phyloP scores from a whole-genome alignment of 2,113 vertebrate genomes.

The Anser cygnoides region DNA sequence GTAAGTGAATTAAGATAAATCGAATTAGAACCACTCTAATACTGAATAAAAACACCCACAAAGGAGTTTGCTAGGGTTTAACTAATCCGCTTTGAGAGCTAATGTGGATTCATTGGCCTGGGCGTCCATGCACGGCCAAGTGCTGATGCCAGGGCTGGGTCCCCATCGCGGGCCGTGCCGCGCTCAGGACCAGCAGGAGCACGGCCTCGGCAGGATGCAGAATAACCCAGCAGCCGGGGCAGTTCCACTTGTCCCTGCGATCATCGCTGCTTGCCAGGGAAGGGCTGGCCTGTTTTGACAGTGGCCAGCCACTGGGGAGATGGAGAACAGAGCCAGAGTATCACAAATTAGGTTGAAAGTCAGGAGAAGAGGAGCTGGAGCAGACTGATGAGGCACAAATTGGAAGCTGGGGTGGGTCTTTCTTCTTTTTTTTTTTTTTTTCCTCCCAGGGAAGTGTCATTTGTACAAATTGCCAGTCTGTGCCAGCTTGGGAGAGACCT shows the following conservation, averaged over 20 bases:
- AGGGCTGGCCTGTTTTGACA: neutral
- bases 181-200: neutral
- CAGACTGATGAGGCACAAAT: neutral
- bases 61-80: neutral
- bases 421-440: neutral
- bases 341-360: rapidly evolving
- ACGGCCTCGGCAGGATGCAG: rapidly evolving
- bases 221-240: rapidly evolving
- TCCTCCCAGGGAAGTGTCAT: slow-evolving; percentile 44
- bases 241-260: rapidly evolving
- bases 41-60: slow-evolving; percentile 1
- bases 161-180: too few relatives aligned
- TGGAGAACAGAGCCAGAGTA: neutral
- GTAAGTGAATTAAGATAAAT: slow-evolving; percentile 69
- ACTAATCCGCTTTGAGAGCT: neutral
- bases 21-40: slow-evolving; percentile 51
- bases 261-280: neutral
- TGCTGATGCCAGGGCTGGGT: rapidly evolving
- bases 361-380: neutral
- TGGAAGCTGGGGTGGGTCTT: slow-evolving; percentile 34
- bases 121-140: rapidly evolving
- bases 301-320: rapidly evolving
- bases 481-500: slow-evolving; percentile 53
- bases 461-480: slow-evolving; percentile 66
- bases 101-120: neutral